These are phyloP conservation scores for Ophraella communa DNA, from an alignment of 2,888 invertebrate genomes.

Conservation along the genomic window DNA sequence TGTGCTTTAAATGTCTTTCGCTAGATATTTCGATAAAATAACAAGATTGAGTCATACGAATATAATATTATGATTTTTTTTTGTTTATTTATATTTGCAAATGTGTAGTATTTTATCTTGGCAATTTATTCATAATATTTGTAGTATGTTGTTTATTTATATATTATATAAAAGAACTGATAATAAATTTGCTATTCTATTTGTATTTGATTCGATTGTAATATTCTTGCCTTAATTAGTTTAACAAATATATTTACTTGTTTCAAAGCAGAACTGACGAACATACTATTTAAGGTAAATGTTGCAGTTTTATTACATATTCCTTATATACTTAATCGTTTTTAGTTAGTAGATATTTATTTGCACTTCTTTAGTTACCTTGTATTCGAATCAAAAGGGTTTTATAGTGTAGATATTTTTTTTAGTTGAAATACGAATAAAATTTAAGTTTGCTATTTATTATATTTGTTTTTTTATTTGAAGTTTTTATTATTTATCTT, in stretches of 20 bases:
- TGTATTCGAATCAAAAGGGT: slow-evolving; percentile 39
- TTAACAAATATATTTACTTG: slow-evolving; percentile 24
- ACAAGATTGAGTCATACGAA: no score
- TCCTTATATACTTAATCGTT: slow-evolving; percentile 38
- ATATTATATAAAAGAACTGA: slow-evolving; percentile 40
- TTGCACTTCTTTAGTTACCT: slow-evolving; percentile 52
- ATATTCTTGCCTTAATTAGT: slow-evolving; percentile 44
- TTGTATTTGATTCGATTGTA: slow-evolving; percentile 36
- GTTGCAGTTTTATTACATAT: slow-evolving; percentile 43
- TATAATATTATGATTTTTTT: no score
- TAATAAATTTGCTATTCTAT: slow-evolving; percentile 47
- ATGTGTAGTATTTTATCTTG: neutral
- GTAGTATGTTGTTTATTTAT: neutral
- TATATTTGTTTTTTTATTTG: slow-evolving; percentile 34
- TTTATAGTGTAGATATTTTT: slow-evolving; percentile 43
- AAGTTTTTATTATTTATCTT: slow-evolving; percentile 20
- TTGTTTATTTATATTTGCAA: neutral
- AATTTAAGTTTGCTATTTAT: slow-evolving; percentile 40
- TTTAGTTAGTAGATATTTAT: slow-evolving; percentile 50
- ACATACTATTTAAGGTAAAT: slow-evolving; percentile 45
- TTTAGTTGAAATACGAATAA: slow-evolving; percentile 37
- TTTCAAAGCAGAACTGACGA: slow-evolving; percentile 39
- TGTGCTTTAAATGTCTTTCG: no score
- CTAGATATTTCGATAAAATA: no score
- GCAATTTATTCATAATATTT: slow-evolving; percentile 1